These are phyloP conservation scores for Rhopalosiphum maidis DNA, from an alignment of 1,140 invertebrate genomes.

Conservation along the genomic window DNA sequence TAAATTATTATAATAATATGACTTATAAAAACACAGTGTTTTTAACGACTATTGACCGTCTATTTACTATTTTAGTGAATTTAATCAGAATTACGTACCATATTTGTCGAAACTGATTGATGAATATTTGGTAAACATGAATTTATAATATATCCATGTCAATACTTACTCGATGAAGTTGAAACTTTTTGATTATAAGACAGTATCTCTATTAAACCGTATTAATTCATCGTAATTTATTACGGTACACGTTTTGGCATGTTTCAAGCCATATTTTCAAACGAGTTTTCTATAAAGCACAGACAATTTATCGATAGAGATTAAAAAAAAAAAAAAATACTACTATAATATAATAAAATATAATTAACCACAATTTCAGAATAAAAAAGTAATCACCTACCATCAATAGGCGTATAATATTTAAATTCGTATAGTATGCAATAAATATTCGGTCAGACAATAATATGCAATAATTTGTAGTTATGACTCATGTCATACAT, in stretches of 20 bases:
- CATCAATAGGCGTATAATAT: background rate
- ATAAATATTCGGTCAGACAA: background rate
- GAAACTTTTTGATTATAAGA: background rate
- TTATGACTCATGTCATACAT: background rate
- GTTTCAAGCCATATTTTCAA: background rate
- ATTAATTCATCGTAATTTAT: background rate
- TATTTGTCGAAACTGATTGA: background rate
- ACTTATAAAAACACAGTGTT: background rate
- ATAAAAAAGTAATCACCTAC: background rate
- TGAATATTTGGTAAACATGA: background rate
- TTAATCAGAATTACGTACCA: background rate
- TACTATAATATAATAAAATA: background rate
- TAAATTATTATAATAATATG: background rate
- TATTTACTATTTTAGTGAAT: background rate
- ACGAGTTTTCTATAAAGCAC: background rate
- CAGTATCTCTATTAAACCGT: background rate
- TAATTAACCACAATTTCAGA: background rate
- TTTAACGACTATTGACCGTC: background rate
- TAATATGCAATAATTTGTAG: background rate
- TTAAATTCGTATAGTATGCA: background rate
- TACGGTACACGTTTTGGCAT: conserved; percentile 3
- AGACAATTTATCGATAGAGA: background rate
- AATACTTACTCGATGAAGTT: background rate
- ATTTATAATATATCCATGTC: background rate
- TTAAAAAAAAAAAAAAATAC: background rate